A percentile compares a stretch with the other conserved stretches of the same genome.
Evolutionary conservation across 2,113 vertebrate genomes (phyloP).

Genomic region (Heteronetta atricapilla): DNA sequence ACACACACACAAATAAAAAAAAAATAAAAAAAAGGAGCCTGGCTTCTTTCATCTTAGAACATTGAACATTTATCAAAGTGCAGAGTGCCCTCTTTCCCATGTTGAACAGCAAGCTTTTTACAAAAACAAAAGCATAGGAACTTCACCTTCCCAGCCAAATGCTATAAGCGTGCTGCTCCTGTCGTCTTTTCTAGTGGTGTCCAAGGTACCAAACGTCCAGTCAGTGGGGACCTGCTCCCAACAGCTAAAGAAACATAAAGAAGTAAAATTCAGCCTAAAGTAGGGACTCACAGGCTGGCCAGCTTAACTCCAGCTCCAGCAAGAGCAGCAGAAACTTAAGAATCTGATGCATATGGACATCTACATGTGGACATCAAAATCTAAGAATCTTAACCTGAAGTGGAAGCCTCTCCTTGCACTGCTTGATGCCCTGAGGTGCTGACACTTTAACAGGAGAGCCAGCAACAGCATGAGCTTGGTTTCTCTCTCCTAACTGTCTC

Average conservation of each 20-base stretch:
- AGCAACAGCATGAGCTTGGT: fast-evolving
- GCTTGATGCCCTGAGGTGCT: not conserved
- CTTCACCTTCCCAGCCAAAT: not conserved
- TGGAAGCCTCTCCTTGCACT: not conserved
- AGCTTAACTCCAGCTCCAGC: not conserved
- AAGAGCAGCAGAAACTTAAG: not conserved
- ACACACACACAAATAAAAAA: too few species aligned
- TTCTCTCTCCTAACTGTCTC: not conserved
- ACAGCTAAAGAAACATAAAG: not conserved
- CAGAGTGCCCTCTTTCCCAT: not conserved
- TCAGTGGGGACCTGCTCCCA: not conserved
- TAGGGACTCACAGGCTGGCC: not conserved
- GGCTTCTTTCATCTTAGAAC: not conserved
- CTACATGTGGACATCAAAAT: fast-evolving
- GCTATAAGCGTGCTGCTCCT: not conserved
- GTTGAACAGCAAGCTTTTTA: not conserved
- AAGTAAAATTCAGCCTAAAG: not conserved
- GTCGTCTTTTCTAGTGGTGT: not conserved
- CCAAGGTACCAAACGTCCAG: not conserved
- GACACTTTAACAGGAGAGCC: not conserved
- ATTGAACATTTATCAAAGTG: not conserved
- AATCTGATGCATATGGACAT: not conserved
- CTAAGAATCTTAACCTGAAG: not conserved
- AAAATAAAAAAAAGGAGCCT: not conserved
- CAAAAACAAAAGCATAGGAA: not conserved